phyloP scores from a whole-genome alignment of 2,888 invertebrate genomes.

The Gisinianus flammeolus region DNA sequence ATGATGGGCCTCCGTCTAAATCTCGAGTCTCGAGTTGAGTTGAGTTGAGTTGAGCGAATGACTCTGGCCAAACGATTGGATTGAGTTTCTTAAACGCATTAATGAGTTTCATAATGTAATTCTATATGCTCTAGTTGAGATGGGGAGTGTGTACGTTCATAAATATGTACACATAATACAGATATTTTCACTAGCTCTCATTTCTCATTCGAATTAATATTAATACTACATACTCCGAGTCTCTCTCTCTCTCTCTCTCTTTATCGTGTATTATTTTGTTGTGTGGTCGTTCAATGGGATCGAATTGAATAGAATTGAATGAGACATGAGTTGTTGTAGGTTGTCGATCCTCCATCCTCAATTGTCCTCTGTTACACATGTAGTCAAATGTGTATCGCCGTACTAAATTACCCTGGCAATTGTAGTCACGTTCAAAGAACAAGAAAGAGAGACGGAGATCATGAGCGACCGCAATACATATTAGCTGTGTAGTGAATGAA shows the following conservation, averaged over 20 bases:
- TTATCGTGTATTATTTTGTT: not conserved
- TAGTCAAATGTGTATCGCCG: not conserved
- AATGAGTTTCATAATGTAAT: constrained; percentile 25
- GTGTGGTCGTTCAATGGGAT: not conserved
- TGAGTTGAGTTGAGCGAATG: no score
- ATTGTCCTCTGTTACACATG: not conserved
- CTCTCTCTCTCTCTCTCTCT: not conserved
- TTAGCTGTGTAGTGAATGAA: not conserved
- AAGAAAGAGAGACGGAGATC: not conserved
- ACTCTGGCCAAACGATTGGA: not conserved
- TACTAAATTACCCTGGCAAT: not conserved
- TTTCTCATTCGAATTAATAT: not conserved
- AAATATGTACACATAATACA: not conserved
- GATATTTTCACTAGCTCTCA: not conserved
- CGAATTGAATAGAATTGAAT: constrained; percentile 9
- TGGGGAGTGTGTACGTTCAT: not conserved
- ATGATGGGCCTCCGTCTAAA: not conserved
- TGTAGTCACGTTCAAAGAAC: not conserved
- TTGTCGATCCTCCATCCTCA: not conserved
- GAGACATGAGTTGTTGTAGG: constrained; percentile 7
- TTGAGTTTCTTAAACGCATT: constrained; percentile 22
- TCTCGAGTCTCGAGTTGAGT: not conserved
- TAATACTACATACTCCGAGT: no score
- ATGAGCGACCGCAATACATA: not conserved
- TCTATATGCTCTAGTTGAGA: constrained; percentile 17